Evolutionary conservation across 2,113 vertebrate genomes (phyloP).

Genomic region (Cyprinodon tularosa): DNA sequence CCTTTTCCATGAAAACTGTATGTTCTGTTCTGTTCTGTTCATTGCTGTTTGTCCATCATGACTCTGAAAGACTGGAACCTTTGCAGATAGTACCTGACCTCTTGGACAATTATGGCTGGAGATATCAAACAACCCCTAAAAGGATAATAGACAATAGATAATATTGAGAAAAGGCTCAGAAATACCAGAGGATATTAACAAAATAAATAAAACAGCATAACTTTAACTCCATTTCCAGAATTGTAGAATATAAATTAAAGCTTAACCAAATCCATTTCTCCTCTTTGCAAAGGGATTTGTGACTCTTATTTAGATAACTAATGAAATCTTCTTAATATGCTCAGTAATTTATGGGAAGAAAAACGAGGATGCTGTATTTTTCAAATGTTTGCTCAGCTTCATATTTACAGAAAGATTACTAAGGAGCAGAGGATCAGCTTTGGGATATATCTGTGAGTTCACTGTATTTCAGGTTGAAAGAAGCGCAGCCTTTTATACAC

Average conservation of each 20-base stretch:
- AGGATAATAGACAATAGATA: too few species aligned
- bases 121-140: too few species aligned
- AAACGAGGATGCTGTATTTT: background rate
- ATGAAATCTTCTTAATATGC: background rate
- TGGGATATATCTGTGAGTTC: background rate
- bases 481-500: background rate
- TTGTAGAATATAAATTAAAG: background rate
- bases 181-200: too few species aligned
- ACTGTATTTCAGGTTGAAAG: background rate
- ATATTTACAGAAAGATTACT: background rate
- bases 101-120: too few species aligned
- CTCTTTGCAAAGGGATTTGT: background rate
- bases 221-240: background rate
- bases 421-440: background rate
- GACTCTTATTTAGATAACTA: background rate
- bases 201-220: too few species aligned
- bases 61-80: too few species aligned
- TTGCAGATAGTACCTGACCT: too few species aligned
- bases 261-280: background rate
- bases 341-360: background rate
- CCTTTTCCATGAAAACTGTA: too few species aligned
- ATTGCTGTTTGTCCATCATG: too few species aligned
- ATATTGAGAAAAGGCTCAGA: too few species aligned
- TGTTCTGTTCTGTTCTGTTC: too few species aligned
- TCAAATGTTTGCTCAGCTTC: background rate